These are phyloP conservation scores for Byasa hedistus DNA, from an alignment of 2,888 invertebrate species.

Conservation along the genomic window DNA sequence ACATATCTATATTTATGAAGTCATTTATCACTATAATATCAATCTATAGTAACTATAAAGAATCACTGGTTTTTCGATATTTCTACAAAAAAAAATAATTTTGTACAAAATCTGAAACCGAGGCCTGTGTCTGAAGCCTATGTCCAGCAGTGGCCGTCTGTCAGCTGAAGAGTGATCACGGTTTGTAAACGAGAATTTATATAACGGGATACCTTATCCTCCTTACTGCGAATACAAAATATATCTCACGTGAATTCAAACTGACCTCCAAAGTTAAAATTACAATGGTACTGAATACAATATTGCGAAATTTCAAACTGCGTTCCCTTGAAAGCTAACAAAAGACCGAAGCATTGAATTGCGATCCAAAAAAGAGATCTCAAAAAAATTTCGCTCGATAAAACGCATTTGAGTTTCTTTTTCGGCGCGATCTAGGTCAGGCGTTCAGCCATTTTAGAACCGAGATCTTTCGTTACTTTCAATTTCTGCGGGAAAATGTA, in stretches of 20 bases:
- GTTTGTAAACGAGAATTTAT: too few relatives aligned
- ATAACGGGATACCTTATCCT: too few relatives aligned
- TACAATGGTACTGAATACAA: slow-evolving; percentile 12
- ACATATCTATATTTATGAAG: too few relatives aligned
- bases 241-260: not conserved
- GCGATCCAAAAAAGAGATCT: slow-evolving; percentile 27
- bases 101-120: too few relatives aligned
- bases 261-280: slow-evolving; percentile 11
- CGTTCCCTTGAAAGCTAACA: slow-evolving; percentile 41
- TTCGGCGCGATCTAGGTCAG: slow-evolving; percentile 47
- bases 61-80: too few relatives aligned
- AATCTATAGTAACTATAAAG: too few relatives aligned
- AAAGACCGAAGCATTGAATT: slow-evolving; percentile 34
- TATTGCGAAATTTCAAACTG: slow-evolving; percentile 31
- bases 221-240: too few relatives aligned
- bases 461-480: slow-evolving; percentile 33
- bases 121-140: too few relatives aligned
- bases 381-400: slow-evolving; percentile 31
- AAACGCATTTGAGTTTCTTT: slow-evolving; percentile 41
- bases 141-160: too few relatives aligned
- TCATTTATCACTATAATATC: too few relatives aligned
- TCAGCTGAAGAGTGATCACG: too few relatives aligned
- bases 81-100: too few relatives aligned
- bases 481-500: not conserved
- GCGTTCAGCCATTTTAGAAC: slow-evolving; percentile 35